Percentiles rank a stretch among this genome's conserved stretches.
Conservation (phyloP, 2,888 invertebrate genomes). For the Callimorpha dominula region DNA sequence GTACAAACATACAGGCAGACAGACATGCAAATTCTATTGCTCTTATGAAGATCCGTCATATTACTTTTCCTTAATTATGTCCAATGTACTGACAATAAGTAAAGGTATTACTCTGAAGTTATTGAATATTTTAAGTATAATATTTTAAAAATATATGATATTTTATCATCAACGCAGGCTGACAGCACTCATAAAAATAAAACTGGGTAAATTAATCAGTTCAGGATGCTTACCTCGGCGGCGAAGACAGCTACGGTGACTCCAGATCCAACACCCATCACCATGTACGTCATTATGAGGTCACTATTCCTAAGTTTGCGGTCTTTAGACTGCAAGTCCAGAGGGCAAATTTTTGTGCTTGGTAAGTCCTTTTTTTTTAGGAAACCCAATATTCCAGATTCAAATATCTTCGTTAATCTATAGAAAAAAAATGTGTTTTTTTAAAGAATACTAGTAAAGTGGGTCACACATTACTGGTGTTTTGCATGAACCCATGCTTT, state of each 20-base stretch:
- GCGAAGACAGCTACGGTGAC: slow-evolving; percentile 89
- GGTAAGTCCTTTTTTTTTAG: slow-evolving; percentile 89
- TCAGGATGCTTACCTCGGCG: slow-evolving; percentile 83
- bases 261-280: slow-evolving; percentile 90
- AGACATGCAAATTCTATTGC: too few relatives aligned
- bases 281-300: slow-evolving; percentile 92
- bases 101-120: too few relatives aligned
- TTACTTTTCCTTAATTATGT: too few relatives aligned
- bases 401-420: slow-evolving; percentile 90
- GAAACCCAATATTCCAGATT: slow-evolving; percentile 91
- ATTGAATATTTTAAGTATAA: too few relatives aligned
- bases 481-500: too few relatives aligned
- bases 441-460: too few relatives aligned
- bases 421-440: slow-evolving; percentile 26
- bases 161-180: not conserved
- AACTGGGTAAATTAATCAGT: not conserved
- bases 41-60: too few relatives aligned
- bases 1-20: too few relatives aligned
- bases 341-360: slow-evolving; percentile 92
- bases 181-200: not conserved
- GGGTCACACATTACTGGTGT: too few relatives aligned
- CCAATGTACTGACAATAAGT: too few relatives aligned
- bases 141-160: too few relatives aligned
- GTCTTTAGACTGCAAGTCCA: slow-evolving; percentile 93
- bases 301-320: slow-evolving; percentile 92